A percentile compares a stretch with the other conserved stretches of the same genome.
These are phyloP conservation scores for Cylloceria caligata DNA, from an alignment of 2,888 invertebrate genomes.

Conservation along the genomic window DNA sequence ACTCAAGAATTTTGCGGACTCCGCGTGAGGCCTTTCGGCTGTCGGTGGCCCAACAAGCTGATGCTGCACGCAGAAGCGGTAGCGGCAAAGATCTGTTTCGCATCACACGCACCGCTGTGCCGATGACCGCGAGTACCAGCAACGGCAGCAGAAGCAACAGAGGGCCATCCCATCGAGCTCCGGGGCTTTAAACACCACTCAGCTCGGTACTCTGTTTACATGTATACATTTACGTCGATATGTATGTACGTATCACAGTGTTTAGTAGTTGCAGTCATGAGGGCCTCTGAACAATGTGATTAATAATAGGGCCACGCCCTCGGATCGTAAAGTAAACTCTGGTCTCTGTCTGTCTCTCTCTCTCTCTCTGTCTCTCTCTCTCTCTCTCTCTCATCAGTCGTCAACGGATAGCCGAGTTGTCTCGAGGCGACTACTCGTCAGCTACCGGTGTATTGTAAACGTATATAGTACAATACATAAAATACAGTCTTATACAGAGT, in stretches of 20 bases:
- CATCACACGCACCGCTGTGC: constrained; percentile 73
- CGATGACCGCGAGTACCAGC: constrained; percentile 73
- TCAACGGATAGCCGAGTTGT: constrained; percentile 52
- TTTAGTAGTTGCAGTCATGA: constrained; percentile 57
- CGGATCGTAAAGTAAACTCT: constrained; percentile 64
- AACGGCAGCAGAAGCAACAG: constrained; percentile 26
- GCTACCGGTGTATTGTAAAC: background rate
- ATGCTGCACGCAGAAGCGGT: constrained; percentile 9
- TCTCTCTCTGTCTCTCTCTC: too few relatives aligned
- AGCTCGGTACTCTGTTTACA: constrained; percentile 60
- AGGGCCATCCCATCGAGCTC: constrained; percentile 46
- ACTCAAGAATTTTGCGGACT: constrained; percentile 52
- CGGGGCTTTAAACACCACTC: constrained; percentile 50
- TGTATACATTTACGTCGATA: background rate
- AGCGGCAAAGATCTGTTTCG: constrained; percentile 66
- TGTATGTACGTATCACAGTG: constrained; percentile 3
- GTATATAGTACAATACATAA: constrained; percentile 10
- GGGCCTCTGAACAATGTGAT: constrained; percentile 74
- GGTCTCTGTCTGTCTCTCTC: too few relatives aligned
- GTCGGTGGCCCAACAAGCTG: constrained; percentile 17
- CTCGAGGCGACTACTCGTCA: constrained; percentile 41
- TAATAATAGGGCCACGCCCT: constrained; percentile 75
- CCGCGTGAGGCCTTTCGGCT: constrained; percentile 7
- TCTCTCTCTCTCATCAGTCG: constrained; percentile 59
- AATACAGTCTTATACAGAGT: background rate